These are phyloP conservation scores for Heliothis peltigera DNA, from an alignment of 2,888 invertebrate genomes.

Conservation along the genomic window DNA sequence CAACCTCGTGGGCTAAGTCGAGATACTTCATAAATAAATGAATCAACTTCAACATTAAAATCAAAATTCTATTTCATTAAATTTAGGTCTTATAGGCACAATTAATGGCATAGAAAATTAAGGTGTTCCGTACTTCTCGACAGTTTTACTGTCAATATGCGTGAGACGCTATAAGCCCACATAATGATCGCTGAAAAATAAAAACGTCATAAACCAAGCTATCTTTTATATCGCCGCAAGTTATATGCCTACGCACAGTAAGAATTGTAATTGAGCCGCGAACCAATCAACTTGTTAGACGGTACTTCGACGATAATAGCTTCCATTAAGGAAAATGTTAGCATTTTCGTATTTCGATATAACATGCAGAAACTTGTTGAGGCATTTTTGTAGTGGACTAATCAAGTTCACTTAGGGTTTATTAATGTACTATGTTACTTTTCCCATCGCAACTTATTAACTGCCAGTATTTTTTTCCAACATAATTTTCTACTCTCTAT, in stretches of 20 bases:
- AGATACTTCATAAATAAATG: too few relatives aligned
- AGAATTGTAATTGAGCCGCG: conserved; percentile 60
- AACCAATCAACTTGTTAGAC: conserved; percentile 65
- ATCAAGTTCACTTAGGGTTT: conserved; percentile 12
- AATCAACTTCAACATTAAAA: too few relatives aligned
- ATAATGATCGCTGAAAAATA: conserved; percentile 41
- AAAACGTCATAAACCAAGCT: conserved; percentile 46
- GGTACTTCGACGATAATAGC: conserved; percentile 60
- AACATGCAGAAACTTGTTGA: conserved; percentile 49
- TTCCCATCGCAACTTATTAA: too few relatives aligned
- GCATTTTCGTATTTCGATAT: conserved; percentile 29
- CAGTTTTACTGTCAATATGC: conserved; percentile 21
- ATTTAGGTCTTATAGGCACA: background rate
- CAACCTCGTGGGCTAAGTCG: too few relatives aligned
- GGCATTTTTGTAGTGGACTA: conserved; percentile 10
- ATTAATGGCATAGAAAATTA: conserved; percentile 2
- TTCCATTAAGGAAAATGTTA: conserved; percentile 56
- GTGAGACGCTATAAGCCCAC: conserved; percentile 32
- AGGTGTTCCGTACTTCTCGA: conserved; percentile 11
- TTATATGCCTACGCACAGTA: conserved; percentile 43
- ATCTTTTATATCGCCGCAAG: conserved; percentile 38
- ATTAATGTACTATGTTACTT: background rate
- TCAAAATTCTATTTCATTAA: too few relatives aligned
- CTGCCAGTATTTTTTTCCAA: too few relatives aligned
- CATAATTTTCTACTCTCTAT: background rate